Conservation (phyloP, 2,888 invertebrate genomes). For the Bembecia ichneumoniformis region DNA sequence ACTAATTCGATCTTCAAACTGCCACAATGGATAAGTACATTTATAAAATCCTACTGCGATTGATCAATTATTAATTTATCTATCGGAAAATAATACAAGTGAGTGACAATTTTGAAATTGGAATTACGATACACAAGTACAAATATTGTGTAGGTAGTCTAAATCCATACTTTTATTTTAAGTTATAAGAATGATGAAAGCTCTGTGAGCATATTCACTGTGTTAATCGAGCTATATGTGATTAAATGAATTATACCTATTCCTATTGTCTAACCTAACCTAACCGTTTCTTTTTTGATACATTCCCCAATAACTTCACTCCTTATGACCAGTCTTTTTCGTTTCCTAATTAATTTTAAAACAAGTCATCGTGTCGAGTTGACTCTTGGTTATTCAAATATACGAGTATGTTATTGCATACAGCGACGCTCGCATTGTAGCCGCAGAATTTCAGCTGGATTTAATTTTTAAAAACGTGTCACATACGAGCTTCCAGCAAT, state of each 20-base stretch:
- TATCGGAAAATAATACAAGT: no score
- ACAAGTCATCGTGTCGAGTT: conserved; percentile 1
- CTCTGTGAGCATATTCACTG: background rate
- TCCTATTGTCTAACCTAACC: conserved; percentile 6
- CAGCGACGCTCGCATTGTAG: conserved; percentile 2
- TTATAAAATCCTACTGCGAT: no score
- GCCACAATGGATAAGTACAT: no score
- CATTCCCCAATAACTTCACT: conserved; percentile 18
- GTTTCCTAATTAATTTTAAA: conserved; percentile 30
- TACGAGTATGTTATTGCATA: conserved; percentile 5
- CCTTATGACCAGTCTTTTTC: conserved; percentile 42
- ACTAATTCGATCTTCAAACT: no score
- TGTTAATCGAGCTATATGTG: background rate
- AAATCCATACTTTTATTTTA: no score
- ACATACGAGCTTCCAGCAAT: no score
- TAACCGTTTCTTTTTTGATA: conserved; percentile 21
- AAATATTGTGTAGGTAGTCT: no score
- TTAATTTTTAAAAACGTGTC: background rate
- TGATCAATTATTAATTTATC: no score
- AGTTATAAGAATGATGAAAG: no score
- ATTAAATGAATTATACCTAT: background rate
- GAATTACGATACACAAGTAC: no score
- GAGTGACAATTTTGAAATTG: no score
- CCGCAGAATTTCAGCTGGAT: background rate
- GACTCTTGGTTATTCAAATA: background rate